Percentiles rank a stretch among this genome's conserved stretches.
Conservation (phyloP, 1,140 invertebrate genomes). For the Drosophila paulistorum region DNA sequence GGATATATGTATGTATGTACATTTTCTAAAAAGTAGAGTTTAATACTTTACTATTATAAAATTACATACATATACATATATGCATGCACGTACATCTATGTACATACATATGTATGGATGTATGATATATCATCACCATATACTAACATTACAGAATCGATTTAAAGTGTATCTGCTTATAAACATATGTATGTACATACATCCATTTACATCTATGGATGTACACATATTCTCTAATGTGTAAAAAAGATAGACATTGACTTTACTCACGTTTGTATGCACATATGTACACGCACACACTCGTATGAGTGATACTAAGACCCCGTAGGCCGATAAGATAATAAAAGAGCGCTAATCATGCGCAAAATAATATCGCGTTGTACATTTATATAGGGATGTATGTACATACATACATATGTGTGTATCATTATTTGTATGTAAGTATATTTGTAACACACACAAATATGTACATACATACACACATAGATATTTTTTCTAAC, state of each 20-base stretch:
- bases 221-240: too few relatives aligned
- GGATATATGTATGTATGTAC: too few relatives aligned
- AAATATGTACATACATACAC: not conserved
- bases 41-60: too few relatives aligned
- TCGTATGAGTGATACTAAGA: constrained; percentile 8
- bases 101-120: not conserved
- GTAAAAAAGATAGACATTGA: not conserved
- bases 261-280: not conserved
- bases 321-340: constrained; percentile 36
- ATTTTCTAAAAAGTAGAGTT: too few relatives aligned
- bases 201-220: too few relatives aligned
- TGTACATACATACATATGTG: too few relatives aligned
- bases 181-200: too few relatives aligned
- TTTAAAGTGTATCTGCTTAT: not conserved
- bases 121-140: not conserved
- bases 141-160: too few relatives aligned
- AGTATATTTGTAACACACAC: not conserved
- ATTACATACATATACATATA: too few relatives aligned
- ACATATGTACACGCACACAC: not conserved
- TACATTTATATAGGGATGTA: constrained; percentile 5
- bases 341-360: constrained; percentile 40
- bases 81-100: too few relatives aligned
- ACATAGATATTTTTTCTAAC: not conserved
- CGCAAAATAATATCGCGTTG: constrained; percentile 27
- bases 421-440: not conserved